Evolutionary conservation across 1,140 invertebrate species (phyloP), one percentile per base, ranked within the genome.

Genomic region (Cydia strobilella): DNA sequence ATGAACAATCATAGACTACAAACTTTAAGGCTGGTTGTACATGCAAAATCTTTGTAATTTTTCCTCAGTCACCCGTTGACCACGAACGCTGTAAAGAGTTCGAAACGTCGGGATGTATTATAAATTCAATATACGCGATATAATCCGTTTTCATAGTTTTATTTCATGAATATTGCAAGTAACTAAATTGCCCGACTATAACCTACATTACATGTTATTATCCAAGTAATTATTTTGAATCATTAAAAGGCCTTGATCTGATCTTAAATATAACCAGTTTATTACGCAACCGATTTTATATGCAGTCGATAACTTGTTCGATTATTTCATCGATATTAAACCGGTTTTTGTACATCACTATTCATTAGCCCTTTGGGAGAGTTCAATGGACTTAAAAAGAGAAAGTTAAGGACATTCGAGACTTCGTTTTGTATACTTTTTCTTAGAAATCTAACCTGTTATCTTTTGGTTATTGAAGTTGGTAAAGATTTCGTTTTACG

Each of bases 321-420:
- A 12, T 59, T 59, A 59, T 23, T 59, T 10, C 1, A 59, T 59
- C 54, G 54, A 59, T 59, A n/a, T 18, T 5, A 59, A 59, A 59
- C 54, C 20, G 54, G 54, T 59, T 59, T 23, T 23, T 9, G 54
- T 20, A 20, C 54, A 54, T 54, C 51, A 23, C 54, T 59, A 59
- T 59, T 20, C 54, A 59, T 59, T 59, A 59, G 54, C 54, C 54
- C 54, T 59, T 59, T 54, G 4, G 20, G 54, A 59, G 54, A 59
- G 54, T 23, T 20, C 54, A 23, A 10, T 59, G 54, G 0, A 59
- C 54, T n/a, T 59, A 9, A 3, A 59, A 59, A 59, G 54, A 23
- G 54, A 59, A 59, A 59, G 54, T 23, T 59, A 23, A 59, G 54
- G 54, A 59, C n/a, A 59, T 23, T 23, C 20, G 9, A 23, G 7